These are phyloP conservation scores for Octopus bimaculoides DNA, from an alignment of 1,140 invertebrate species.

Conservation along the genomic window DNA sequence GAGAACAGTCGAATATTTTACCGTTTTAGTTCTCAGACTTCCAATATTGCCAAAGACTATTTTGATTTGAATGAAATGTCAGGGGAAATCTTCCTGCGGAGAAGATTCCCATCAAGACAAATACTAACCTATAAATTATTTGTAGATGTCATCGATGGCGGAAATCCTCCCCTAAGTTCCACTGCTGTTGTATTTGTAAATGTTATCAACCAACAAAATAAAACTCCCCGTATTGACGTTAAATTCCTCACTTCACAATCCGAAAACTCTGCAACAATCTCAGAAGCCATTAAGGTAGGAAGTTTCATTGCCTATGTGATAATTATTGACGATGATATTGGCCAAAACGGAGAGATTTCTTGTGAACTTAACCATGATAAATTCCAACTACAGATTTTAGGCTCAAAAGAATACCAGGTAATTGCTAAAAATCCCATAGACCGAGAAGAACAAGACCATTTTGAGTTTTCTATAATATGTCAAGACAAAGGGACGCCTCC, in stretches of 20 bases:
- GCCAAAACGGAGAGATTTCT: slow-evolving; percentile 53
- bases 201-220: slow-evolving; percentile 92
- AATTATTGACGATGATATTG: slow-evolving; percentile 52
- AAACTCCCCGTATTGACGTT: slow-evolving; percentile 65
- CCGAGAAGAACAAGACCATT: slow-evolving; percentile 21
- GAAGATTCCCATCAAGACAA: slow-evolving; percentile 82
- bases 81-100: slow-evolving; percentile 63
- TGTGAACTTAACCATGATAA: slow-evolving; percentile 31
- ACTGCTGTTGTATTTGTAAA: slow-evolving; percentile 84
- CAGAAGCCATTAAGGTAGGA: slow-evolving; percentile 80
- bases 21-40: slow-evolving; percentile 69
- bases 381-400: slow-evolving; percentile 22
- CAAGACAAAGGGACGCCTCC: slow-evolving; percentile 28
- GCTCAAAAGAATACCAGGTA: slow-evolving; percentile 30
- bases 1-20: slow-evolving; percentile 61
- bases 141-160: slow-evolving; percentile 80
- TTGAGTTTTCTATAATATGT: slow-evolving; percentile 30
- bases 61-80: slow-evolving; percentile 45
- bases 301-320: slow-evolving; percentile 76
- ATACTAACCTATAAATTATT: slow-evolving; percentile 81
- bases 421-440: slow-evolving; percentile 25
- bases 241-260: slow-evolving; percentile 71
- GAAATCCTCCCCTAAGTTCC: slow-evolving; percentile 73
- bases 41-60: slow-evolving; percentile 29
- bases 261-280: slow-evolving; percentile 89